Conservation (phyloP, 2,888 invertebrate species). For the Xestobium rufovillosum region DNA sequence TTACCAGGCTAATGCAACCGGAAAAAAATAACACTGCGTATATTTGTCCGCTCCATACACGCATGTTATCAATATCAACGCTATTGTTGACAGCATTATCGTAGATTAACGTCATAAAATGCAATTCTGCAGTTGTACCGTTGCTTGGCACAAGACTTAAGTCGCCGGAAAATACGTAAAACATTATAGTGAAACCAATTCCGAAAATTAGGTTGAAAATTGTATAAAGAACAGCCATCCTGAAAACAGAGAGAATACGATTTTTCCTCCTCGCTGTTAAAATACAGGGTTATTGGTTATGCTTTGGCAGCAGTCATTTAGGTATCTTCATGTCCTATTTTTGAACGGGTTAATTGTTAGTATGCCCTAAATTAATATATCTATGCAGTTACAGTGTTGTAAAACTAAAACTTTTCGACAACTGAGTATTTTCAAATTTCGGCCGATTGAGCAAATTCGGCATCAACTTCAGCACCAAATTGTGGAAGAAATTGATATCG, state of each 20-base stretch:
- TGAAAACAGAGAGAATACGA: conserved; percentile 36
- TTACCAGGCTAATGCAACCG: conserved; percentile 57
- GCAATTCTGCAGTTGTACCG: conserved; percentile 46
- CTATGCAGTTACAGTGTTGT: no score
- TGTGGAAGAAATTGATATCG: no score
- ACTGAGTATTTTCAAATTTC: no score
- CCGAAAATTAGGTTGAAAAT: conserved; percentile 51
- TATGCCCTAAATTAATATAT: no score
- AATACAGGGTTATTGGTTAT: no score
- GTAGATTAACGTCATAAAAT: conserved; percentile 54
- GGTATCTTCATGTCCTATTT: no score
- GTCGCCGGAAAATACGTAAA: conserved; percentile 46
- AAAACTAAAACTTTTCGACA: no score
- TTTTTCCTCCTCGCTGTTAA: no score
- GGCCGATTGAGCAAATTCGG: no score
- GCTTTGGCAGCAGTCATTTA: no score
- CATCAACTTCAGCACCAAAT: no score
- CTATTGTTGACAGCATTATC: conserved; percentile 45
- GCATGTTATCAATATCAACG: conserved; percentile 32
- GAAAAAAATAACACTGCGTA: conserved; percentile 50
- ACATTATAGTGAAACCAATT: conserved; percentile 51
- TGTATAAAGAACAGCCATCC: conserved; percentile 53
- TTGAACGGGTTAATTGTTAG: no score
- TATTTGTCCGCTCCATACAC: conserved; percentile 51
- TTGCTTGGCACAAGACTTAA: conserved; percentile 27